Evolutionary conservation across 2,113 vertebrate genomes (phyloP), one percentile per base, ranked within the genome.

Genomic region (Plecturocebus donacophilus): DNA sequence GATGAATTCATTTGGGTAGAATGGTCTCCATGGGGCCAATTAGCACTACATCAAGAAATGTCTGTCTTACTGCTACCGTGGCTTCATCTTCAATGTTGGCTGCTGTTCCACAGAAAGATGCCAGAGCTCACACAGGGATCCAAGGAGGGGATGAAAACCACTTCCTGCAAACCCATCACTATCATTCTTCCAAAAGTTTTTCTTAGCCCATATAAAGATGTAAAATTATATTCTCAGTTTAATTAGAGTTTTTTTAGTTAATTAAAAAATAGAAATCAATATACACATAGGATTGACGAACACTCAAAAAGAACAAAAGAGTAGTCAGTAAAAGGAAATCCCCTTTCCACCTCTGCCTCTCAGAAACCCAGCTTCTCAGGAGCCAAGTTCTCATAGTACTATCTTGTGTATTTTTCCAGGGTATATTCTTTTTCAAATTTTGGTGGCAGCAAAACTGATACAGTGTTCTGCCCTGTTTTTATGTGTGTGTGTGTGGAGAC

Each of bases 1-100:
- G 70, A 87, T 95, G 64, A 95, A 81, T 25, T 93, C 87, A 73
- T 96, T 87, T 73, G 30, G 54, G 42, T 90, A 77, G 70, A 95
- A 83, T 61, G 70, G 75, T 86, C 88, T 68, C 91, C 3, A 3
- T 52, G 64, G 79, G 93, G 45, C 95, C 87, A 90, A 38, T 96
- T 97, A 97, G 84, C 87, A 61, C 54, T 87, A 52, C 20, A 42
- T 61, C 40, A 21, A 64, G 89, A 66, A 40, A 70, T 84, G 83
- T 64, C 20, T 77, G 10, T 75, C 66, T 89, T 13, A 17, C 21
- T 84, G 84, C 70, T 40, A 30, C 45, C 1, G 1, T 87, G 93
- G 68, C 82, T 58, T 80, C 58, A 1, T 90, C 90, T 45, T 83
- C 58, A 61, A 76, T 56, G 47, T 54, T 70, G 90, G 79, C 90